Evolutionary conservation across 2,888 invertebrate species (phyloP), one percentile per base, ranked within the genome.

Genomic region (Oligia latruncula): DNA sequence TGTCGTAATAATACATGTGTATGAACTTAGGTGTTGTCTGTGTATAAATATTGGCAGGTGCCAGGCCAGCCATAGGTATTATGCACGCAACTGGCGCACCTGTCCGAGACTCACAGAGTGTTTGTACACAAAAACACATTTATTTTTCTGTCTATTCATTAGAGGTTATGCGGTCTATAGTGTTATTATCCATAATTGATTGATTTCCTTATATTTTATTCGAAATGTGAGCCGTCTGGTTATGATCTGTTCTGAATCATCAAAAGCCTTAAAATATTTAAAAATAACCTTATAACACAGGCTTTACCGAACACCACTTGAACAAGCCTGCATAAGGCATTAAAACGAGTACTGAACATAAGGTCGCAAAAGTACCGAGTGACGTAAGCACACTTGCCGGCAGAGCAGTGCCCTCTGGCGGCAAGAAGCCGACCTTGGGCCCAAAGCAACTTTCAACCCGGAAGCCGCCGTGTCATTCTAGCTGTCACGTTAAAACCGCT

Each of bases 381-480:
- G 93, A 93, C 94, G 94, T 91, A 90, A 92, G 91, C 85, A 81
- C 86, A 89, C 87, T 88, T 87, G 90, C 88, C 77, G 86, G 88
- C 88, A 89, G 92, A 91, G 91, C 91, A 93, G 90, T 93, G 95
- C 93, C 94, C 94, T 93, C 92, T 89, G 90, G 88, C 88, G 92
- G 82, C 73, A 80, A 85, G 83, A 87, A 87, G 89, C 85, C 91
- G 94, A 93, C 95, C 95, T 95, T 95, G 95, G 90, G 87, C 83
- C 85, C 90, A 90, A 93, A 93, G 93, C 95, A 95, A 95, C 95
- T 95, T 95, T 95, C 95, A 93, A 95, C 95, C 95, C 95, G 95
- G 95, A 95, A 95, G 90, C 91, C 92, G 90, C 92, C 91, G 77
- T 72, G 81, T 85, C 85, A 85, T 92, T 91, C 86, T 85, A 85